phyloP scores from a whole-genome alignment of 2,888 invertebrate genomes.

The Ormyrus nitidulus region DNA sequence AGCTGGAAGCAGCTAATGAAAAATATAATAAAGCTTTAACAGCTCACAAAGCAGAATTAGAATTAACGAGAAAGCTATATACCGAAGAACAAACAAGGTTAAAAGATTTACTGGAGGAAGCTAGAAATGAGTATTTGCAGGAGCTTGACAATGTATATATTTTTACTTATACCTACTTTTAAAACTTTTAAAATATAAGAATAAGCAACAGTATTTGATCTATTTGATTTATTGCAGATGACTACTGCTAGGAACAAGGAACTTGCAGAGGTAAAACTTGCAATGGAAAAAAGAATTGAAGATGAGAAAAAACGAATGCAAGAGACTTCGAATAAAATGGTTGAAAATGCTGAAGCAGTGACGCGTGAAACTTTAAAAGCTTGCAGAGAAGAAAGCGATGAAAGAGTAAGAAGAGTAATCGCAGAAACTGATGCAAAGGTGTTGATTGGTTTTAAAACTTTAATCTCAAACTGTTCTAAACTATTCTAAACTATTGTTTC shows the following conservation, averaged over 20 bases:
- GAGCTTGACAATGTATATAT: conserved; percentile 65
- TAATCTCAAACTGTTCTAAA: conserved; percentile 2
- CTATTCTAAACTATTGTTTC: conserved; percentile 13
- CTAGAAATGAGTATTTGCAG: conserved; percentile 61
- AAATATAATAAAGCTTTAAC: conserved; percentile 58
- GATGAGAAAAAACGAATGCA: conserved; percentile 66
- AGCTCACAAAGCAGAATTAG: conserved; percentile 60
- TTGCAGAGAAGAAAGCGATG: conserved; percentile 68
- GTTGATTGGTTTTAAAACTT: conserved; percentile 44
- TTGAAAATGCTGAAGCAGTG: conserved; percentile 67
- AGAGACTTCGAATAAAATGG: conserved; percentile 65
- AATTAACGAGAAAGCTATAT: conserved; percentile 57
- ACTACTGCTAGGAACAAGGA: conserved; percentile 64
- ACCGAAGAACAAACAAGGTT: conserved; percentile 61
- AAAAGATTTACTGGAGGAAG: conserved; percentile 60
- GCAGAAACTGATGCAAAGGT: conserved; percentile 70
- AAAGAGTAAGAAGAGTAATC: conserved; percentile 67
- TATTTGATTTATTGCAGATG: background rate
- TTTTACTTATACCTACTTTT: conserved; percentile 9
- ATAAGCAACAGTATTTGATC: no score
- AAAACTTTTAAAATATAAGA: no score
- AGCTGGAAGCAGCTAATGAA: conserved; percentile 59
- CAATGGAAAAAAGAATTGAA: conserved; percentile 62
- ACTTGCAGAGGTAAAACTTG: conserved; percentile 60
- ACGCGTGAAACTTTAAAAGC: conserved; percentile 67